Evolutionary conservation across 1,140 invertebrate genomes (phyloP), one percentile per base, ranked within the genome.

Genomic region (Drosophila nigrodunni): DNA sequence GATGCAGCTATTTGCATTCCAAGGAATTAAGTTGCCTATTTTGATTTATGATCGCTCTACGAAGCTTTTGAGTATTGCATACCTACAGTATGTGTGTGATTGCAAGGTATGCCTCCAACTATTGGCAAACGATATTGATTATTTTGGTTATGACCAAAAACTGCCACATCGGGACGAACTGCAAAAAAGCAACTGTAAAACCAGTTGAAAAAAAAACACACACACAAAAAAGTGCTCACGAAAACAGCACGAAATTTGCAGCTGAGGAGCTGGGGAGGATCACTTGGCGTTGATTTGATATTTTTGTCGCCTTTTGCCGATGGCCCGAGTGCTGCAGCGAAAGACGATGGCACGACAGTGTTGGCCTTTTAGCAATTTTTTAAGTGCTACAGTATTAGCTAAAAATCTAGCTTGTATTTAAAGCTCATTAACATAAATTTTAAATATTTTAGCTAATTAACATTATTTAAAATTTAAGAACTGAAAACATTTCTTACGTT

Each of bases 261-360:
- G 49, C 41, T 49, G 50, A 37, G 50, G 77, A 72, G 49, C 47
- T 49, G 50, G 15, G 34, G 77, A 80, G 80, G 77, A 80, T 80
- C 41, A 49, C 43, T 30, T n/a, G 25, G 13, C 25, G 77, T 77
- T 65, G 77, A 70, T 77, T 88, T 87, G 83, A 87, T 83, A 88
- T 87, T 88, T 30, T 88, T 80, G 73, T 82, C 76, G 77, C 83
- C 80, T 87, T 72, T 72, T 35, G 50, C 50, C n/a, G 50, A 54
- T 54, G 44, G 68, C 68, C 13, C 13, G 54, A 61, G 62, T 70
- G 58, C 54, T 54, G 77, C 18, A 39, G 64, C 55, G 18, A 54
- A 15, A n/a, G 41, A 60, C 21, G 25, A 11, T 21, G 15, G n/a
- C 54, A 50, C 57, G 68, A 61, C n/a, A 30, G 25, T 5, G 25